Conservation (phyloP, 2,797 vertebrate species). For the Falco rusticolus region DNA sequence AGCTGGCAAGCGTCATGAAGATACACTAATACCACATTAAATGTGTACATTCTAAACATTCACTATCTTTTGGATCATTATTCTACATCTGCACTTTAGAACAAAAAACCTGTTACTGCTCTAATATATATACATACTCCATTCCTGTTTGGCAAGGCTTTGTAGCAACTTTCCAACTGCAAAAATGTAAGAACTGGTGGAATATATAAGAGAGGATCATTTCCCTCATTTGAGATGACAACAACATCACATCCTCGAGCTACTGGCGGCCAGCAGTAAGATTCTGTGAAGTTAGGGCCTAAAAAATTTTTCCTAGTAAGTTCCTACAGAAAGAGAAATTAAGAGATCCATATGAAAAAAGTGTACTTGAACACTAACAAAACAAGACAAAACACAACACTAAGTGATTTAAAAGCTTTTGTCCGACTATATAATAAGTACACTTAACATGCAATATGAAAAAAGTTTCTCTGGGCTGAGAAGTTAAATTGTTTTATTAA, state of each 20-base stretch:
- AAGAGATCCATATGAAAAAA: not conserved
- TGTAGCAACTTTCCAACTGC: conserved; percentile 71
- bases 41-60: not conserved
- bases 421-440: not conserved
- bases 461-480: not conserved
- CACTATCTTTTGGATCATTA: not conserved
- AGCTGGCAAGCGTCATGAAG: not conserved
- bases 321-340: conserved; percentile 73
- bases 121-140: conserved; percentile 80
- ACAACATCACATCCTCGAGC: conserved; percentile 84
- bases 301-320: conserved; percentile 69
- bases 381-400: not conserved
- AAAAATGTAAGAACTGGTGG: conserved; percentile 86
- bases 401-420: not conserved
- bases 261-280: conserved; percentile 88
- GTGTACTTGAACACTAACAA: not conserved
- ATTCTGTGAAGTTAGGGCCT: conserved; percentile 76
- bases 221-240: conserved; percentile 78
- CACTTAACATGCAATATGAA: not conserved
- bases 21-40: not conserved
- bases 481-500: not conserved
- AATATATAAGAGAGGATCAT: conserved; percentile 85
- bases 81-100: not conserved
- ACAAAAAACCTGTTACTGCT: not conserved
- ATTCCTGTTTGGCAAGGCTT: conserved; percentile 66